Evolutionary conservation across 2,797 vertebrate genomes (phyloP), one percentile per base, ranked within the genome.

Genomic region (Melanotaenia trifasciata): DNA sequence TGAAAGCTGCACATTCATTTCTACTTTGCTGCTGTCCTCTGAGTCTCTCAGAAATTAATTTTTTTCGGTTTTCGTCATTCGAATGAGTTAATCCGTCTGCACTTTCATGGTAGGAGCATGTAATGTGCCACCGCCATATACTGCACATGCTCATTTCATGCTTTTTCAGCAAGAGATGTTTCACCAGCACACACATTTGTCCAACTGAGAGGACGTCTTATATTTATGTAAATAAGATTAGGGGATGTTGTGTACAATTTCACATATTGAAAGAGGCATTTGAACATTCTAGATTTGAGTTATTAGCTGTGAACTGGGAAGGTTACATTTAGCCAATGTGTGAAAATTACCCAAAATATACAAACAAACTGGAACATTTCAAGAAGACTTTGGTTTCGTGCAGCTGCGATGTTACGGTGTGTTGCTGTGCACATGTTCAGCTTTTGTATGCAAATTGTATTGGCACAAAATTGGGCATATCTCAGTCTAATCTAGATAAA

Each of bases 311-410:
- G 70, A 64, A 50, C 28, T 33, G 13, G 20, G 14, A 24, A 36
- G n/a, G 38, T 71, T 71, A 26, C 26, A 10, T 50, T 24, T 36
- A 60, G 67, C 47, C 38, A 22, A 69, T 57, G 16, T 2, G 32
- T 36, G 12, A 22, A 69, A 60, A 69, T 69, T 26, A 60, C 35
- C 30, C 40, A 59, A 45, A 32, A 33, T 69, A 43, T 68, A n/a
- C 6, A 24, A 60, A 58, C 32, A 60, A 60, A 38, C 32, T 45
- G 16, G 14, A 38, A 38, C 43, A 36, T 69, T 51, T 22, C 26
- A 26, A 13, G 28, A 28, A 54, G 13, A 16, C 67, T 61, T 12
- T 30, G 35, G 28, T 50, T 16, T 28, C 0, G 54, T 67, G 36
- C 22, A 40, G 24, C 16, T 28, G 64, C 4, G 35, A 36, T 58